Conservation (phyloP, 2,113 vertebrate species). For the Hipposideros armiger region DNA sequence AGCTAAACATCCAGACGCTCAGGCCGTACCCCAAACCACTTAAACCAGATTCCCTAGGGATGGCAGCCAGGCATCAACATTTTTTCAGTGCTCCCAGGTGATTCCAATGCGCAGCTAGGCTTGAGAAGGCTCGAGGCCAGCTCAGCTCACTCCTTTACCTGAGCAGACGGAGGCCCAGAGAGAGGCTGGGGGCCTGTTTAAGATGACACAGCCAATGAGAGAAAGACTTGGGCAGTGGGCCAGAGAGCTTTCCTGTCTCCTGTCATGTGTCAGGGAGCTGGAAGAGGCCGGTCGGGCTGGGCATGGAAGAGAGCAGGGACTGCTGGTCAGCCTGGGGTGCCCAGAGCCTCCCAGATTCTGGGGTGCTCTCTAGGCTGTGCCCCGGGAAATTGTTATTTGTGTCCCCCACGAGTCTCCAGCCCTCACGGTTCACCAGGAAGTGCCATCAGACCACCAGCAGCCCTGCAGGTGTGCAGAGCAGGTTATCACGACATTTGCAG, state of each 20-base stretch:
- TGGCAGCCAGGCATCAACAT: neutral
- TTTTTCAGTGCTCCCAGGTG: neutral
- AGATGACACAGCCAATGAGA: fast-evolving
- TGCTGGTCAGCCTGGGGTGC: neutral
- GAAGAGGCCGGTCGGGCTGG: neutral
- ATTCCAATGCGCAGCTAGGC: neutral
- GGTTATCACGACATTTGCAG: neutral
- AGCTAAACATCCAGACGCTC: neutral
- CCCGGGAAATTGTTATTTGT: neutral
- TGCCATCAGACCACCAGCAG: neutral
- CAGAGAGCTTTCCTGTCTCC: neutral
- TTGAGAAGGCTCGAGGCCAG: neutral
- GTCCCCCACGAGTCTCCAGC: neutral
- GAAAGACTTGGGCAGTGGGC: neutral
- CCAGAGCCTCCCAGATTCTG: neutral
- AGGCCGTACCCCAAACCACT: neutral
- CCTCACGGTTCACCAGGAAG: neutral
- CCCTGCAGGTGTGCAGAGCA: neutral
- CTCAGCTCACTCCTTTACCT: neutral
- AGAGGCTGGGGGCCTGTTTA: neutral
- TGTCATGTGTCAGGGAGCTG: fast-evolving
- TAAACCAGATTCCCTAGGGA: neutral
- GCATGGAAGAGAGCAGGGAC: neutral
- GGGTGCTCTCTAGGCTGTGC: neutral
- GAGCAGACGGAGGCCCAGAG: neutral